These are phyloP conservation scores for Columbina picui DNA, from an alignment of 2,113 vertebrate genomes.

Conservation along the genomic window DNA sequence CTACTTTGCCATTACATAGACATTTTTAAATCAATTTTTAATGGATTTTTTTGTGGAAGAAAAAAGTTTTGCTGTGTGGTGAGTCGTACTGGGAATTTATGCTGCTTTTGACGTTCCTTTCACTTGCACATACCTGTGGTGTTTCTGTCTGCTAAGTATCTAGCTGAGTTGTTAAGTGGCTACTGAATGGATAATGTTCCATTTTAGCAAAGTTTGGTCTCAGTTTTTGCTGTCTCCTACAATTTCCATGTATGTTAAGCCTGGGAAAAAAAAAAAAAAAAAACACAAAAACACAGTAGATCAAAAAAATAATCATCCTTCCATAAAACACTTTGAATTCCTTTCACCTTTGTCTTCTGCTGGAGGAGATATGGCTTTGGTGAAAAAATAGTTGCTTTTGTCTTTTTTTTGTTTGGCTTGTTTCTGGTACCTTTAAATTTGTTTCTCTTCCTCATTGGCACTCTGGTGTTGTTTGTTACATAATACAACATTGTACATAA, in stretches of 20 bases:
- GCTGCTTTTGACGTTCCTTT: background rate
- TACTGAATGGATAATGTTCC: background rate
- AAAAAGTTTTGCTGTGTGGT: background rate
- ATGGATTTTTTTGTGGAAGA: background rate
- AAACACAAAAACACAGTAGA: no score
- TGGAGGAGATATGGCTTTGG: background rate
- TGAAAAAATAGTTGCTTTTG: background rate
- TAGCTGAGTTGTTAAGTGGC: background rate
- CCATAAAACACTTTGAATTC: background rate
- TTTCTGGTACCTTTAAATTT: background rate
- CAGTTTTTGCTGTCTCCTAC: background rate
- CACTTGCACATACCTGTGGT: background rate
- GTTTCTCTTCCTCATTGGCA: background rate
- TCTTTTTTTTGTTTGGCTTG: background rate
- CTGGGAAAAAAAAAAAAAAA: background rate
- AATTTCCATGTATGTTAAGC: fast-evolving
- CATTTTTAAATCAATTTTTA: background rate
- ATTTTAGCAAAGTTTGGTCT: background rate
- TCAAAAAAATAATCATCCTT: background rate
- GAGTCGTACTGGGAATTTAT: background rate
- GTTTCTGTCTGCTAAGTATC: background rate
- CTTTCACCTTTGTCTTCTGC: background rate
- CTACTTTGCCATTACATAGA: background rate
- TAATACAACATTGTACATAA: fast-evolving
- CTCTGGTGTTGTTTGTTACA: background rate